phyloP scores from a whole-genome alignment of 2,797 vertebrate genomes.

The Argya squamiceps region DNA sequence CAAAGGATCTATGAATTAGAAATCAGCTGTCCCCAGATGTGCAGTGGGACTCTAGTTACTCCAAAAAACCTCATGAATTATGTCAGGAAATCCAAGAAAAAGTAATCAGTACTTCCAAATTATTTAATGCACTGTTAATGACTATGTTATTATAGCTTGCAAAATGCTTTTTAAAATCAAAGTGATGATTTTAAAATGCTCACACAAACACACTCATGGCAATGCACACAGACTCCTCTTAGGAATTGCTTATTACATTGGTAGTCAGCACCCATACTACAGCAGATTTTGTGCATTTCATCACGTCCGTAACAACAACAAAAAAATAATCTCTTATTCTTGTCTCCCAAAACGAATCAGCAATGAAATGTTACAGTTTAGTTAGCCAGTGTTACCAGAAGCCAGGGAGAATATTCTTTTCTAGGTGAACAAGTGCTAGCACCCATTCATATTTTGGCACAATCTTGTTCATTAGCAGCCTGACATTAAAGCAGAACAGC shows the following conservation, averaged over 20 bases:
- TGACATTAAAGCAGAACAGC: not conserved
- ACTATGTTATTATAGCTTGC: not conserved
- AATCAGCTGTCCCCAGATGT: conserved; percentile 51
- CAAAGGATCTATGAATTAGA: conserved; percentile 44
- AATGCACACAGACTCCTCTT: not conserved
- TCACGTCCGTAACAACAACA: rapidly evolving
- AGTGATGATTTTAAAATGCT: not conserved
- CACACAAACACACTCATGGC: not conserved
- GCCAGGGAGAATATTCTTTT: not conserved
- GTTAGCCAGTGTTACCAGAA: not conserved
- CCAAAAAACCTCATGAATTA: not conserved
- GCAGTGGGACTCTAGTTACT: not conserved
- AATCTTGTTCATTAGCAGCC: not conserved
- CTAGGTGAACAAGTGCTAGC: not conserved
- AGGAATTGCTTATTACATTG: not conserved
- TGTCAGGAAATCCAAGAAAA: conserved; percentile 49
- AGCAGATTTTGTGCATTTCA: not conserved
- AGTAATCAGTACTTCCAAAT: not conserved
- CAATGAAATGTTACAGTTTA: not conserved
- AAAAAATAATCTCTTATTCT: not conserved
- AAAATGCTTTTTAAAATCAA: conserved; percentile 8
- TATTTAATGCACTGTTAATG: not conserved
- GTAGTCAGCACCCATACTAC: not conserved
- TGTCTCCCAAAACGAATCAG: not conserved
- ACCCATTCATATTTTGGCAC: not conserved